Evolutionary conservation across 2,888 invertebrate genomes (phyloP).

Genomic region (Drosophila hawaiiensis): DNA sequence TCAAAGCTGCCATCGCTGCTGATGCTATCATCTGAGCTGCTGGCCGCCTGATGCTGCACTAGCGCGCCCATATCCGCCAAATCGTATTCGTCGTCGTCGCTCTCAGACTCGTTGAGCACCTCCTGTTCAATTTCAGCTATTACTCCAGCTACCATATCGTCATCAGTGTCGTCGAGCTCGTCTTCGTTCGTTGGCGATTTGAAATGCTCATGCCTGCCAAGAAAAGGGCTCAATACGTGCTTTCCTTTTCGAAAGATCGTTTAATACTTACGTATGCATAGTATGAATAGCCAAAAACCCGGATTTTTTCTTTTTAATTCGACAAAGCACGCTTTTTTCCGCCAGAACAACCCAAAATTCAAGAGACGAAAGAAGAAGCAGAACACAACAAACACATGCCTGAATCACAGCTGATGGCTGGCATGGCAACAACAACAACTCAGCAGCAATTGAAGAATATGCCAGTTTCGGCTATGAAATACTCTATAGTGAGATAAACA

Average conservation of each 20-base stretch:
- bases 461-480: background rate
- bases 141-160: conserved; percentile 70
- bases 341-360: conserved; percentile 49
- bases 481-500: conserved; percentile 19
- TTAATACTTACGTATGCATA: conserved; percentile 67
- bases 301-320: conserved; percentile 37
- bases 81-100: conserved; percentile 72
- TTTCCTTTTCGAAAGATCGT: background rate
- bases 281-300: conserved; percentile 26
- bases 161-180: conserved; percentile 78
- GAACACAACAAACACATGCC: conserved; percentile 62
- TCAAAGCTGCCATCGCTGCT: conserved; percentile 73
- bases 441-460: background rate
- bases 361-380: conserved; percentile 52
- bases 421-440: conserved; percentile 48
- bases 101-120: conserved; percentile 69
- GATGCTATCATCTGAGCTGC: conserved; percentile 86
- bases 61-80: conserved; percentile 53
- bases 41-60: conserved; percentile 24
- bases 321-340: conserved; percentile 63
- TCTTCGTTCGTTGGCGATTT: conserved; percentile 81
- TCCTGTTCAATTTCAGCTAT: conserved; percentile 70
- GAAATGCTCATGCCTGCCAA: conserved; percentile 74
- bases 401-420: conserved; percentile 51
- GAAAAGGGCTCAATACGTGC: background rate